Percentiles rank a stretch among this genome's conserved stretches.
phyloP scores from a whole-genome alignment of 2,113 vertebrate genomes.

The Elgaria multicarinata region DNA sequence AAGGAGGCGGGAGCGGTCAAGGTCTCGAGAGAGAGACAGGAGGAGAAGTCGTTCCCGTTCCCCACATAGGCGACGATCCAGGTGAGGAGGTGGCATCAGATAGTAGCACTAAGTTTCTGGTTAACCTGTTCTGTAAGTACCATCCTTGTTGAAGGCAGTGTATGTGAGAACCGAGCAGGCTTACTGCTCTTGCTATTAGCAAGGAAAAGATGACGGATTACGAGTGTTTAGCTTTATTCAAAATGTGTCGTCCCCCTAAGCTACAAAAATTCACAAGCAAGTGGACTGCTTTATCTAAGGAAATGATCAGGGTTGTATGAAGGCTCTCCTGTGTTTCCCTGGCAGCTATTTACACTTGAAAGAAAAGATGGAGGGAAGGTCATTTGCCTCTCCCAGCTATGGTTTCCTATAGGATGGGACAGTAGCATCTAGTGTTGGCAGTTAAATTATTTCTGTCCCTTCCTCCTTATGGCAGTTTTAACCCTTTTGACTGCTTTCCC shows the following conservation, averaged over 20 bases:
- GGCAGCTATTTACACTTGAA: not conserved
- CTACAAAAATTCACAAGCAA: not conserved
- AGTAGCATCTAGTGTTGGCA: not conserved
- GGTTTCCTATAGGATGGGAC: not conserved
- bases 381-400: not conserved
- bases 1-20: conserved; percentile 87
- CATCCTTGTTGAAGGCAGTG: not conserved
- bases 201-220: not conserved
- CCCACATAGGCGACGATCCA: conserved; percentile 90
- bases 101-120: not conserved
- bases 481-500: not conserved
- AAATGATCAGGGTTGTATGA: not conserved
- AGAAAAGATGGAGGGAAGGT: not conserved
- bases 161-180: not conserved
- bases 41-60: conserved; percentile 91
- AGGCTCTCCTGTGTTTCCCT: too few species aligned
- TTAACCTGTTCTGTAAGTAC: not conserved
- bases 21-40: conserved; percentile 90
- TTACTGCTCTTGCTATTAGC: not conserved
- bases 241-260: not conserved
- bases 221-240: not conserved
- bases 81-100: conserved; percentile 71
- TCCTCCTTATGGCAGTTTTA: not conserved
- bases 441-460: not conserved
- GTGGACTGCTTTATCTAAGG: not conserved